Base-by-base conservation (phyloP, 2,113 vertebrate species). In the Urocolius indicus region DNA sequence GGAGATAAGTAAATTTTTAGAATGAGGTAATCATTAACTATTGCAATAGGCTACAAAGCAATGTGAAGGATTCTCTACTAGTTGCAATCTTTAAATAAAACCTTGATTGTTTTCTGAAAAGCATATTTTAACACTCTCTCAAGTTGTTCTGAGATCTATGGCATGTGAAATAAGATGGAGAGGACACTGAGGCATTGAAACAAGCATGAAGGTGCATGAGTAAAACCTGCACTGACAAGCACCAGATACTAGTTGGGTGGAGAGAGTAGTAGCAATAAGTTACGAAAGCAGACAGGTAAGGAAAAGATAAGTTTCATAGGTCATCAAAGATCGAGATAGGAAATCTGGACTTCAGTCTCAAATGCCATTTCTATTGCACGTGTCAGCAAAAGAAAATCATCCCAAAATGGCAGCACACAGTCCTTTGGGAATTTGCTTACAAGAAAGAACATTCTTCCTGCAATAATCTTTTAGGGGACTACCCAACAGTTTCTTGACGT, bases 21-120 rank as follows among this genome's bases (percentile, higher is more conserved):
- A 89, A 72, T 21, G 9, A 69, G 84, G 22, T 69, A 96, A 93
- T 95, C 30, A 95, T 94, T 96, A 95, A 95, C 94, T 81, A 80
- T 23, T 67, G 36, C 32, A 85, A 30, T 23, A 63, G 14, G 8
- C 36, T 83, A 80, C 2, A 3, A 69, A 92, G 80, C 5, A 3
- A 59, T 74, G 36, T 16, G 19, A 73, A 82, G 5, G 19, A 85
- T 67, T 78, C 32, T 67, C 65, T 80, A 4, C 24, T 57, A 63
- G 16, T 43, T 7, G 1, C 8, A 43, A 7, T 48, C 23, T 65
- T 81, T 68, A 87, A 75, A 94, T 27, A 61, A 94, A 91, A 61
- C 5, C 11, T 65, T 29, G 30, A 22, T 21, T 59, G 5, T 45
- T 94, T 86, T 77, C 67, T 73, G 41, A 41, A 67, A 89, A 80